phyloP scores from a whole-genome alignment of 92 coral and sea anemone genomes.

The Siderastrea siderea region DNA sequence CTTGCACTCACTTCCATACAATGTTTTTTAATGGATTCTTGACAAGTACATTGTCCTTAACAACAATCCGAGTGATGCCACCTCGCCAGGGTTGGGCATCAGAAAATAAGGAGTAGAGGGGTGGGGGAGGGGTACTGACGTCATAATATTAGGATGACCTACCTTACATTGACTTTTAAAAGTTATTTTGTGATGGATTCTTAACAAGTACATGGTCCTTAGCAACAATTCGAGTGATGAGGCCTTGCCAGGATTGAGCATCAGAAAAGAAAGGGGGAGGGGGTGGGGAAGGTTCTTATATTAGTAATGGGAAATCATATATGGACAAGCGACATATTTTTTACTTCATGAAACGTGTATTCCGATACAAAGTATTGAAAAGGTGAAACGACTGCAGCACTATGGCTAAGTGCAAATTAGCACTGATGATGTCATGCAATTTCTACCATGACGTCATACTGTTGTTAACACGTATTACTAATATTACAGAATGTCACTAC shows the following conservation, averaged over 20 bases:
- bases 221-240: conserved; percentile 33
- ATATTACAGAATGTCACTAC: no score
- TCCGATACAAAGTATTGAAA: conserved; percentile 14
- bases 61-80: conserved; percentile 35
- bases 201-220: conserved; percentile 32
- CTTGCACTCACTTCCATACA: conserved; percentile 18
- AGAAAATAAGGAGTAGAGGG: conserved; percentile 8
- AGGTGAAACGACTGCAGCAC: conserved; percentile 24
- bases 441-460: no score
- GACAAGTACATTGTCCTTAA: conserved; percentile 10
- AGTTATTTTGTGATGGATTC: conserved; percentile 15
- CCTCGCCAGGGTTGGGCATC: conserved; percentile 10
- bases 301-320: neutral
- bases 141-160: conserved; percentile 10
- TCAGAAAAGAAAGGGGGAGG: conserved; percentile 30
- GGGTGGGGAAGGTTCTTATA: conserved; percentile 19
- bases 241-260: conserved; percentile 31
- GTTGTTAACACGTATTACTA: no score
- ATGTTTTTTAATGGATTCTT: conserved; percentile 19
- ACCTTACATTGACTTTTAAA: conserved; percentile 20
- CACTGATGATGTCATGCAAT: no score
- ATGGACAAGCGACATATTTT: no score
- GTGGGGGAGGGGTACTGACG: conserved; percentile 13
- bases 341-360: conserved; percentile 11
- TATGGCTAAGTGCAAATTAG: conserved; percentile 11